These are phyloP conservation scores for Colossoma macropomum DNA, from an alignment of 2,113 vertebrate genomes.

Conservation along the genomic window DNA sequence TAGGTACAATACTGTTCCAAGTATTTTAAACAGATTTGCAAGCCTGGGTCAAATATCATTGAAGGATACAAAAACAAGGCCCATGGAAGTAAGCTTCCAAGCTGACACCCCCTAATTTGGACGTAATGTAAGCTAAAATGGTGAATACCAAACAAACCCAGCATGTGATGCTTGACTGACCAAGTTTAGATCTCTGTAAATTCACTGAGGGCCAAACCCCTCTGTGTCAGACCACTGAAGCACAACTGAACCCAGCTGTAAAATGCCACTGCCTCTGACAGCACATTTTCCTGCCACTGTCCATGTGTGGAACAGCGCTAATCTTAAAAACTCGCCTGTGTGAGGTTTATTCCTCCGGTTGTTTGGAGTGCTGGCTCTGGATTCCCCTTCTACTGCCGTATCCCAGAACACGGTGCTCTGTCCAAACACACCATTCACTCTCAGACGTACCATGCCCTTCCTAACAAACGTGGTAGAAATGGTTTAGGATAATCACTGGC, in stretches of 20 bases:
- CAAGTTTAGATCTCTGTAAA: not conserved
- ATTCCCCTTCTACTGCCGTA: not conserved
- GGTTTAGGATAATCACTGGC: not conserved
- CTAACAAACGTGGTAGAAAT: not conserved
- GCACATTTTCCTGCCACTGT: not conserved
- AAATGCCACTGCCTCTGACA: not conserved
- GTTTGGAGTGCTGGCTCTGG: not conserved
- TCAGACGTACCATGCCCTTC: not conserved
- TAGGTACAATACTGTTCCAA: no score
- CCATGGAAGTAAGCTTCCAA: not conserved
- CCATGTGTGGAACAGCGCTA: not conserved
- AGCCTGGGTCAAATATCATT: not conserved
- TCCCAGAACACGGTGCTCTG: constrained; percentile 3
- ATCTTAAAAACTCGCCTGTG: no score
- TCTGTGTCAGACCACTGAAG: not conserved
- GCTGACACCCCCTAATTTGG: not conserved
- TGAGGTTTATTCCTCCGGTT: no score
- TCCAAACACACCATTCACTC: not conserved
- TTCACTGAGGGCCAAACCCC: not conserved
- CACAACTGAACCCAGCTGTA: constrained; percentile 17
- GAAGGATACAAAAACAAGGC: not conserved
- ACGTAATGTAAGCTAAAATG: not conserved
- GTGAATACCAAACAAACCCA: not conserved
- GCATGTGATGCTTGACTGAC: not conserved
- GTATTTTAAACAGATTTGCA: not conserved